Conservation (phyloP, 2,888 invertebrate genomes). For the Acheta domesticus region DNA sequence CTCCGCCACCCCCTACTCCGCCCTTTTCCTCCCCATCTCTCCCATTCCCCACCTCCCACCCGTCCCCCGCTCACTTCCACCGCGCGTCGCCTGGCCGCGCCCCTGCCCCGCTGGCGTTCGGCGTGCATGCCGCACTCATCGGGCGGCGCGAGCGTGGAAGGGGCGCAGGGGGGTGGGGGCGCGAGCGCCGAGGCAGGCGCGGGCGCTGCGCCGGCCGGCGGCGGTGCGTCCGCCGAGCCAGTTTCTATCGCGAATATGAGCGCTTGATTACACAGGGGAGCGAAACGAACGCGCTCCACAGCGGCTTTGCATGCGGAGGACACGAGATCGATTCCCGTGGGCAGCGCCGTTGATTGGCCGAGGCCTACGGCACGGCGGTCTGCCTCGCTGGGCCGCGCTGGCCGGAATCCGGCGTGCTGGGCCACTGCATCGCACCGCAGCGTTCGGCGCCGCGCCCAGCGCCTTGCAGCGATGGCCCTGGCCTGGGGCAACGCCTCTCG, state of each 20-base stretch:
- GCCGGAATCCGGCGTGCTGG: not conserved
- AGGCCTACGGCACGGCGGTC: not conserved
- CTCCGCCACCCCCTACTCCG: too few relatives aligned
- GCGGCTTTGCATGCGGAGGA: constrained; percentile 5
- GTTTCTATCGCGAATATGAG: constrained; percentile 18
- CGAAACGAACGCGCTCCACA: not conserved
- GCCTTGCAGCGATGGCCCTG: too few relatives aligned
- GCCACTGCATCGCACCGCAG: not conserved
- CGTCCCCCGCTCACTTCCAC: too few relatives aligned
- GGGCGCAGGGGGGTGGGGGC: too few relatives aligned
- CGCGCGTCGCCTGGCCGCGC: too few relatives aligned
- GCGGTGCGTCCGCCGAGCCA: not conserved
- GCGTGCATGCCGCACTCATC: too few relatives aligned
- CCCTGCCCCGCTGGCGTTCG: too few relatives aligned
- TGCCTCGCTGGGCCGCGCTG: not conserved
- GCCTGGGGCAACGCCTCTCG: too few relatives aligned
- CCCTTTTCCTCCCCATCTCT: too few relatives aligned
- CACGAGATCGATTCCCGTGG: not conserved
- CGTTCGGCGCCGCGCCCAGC: not conserved
- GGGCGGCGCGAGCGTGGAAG: too few relatives aligned
- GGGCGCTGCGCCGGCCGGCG: not conserved
- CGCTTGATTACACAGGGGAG: constrained; percentile 2
- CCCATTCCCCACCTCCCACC: too few relatives aligned
- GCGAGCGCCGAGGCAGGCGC: too few relatives aligned
- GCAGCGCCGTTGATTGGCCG: not conserved